Conservation (phyloP, 2,113 vertebrate genomes). For the Phocoena sinus region DNA sequence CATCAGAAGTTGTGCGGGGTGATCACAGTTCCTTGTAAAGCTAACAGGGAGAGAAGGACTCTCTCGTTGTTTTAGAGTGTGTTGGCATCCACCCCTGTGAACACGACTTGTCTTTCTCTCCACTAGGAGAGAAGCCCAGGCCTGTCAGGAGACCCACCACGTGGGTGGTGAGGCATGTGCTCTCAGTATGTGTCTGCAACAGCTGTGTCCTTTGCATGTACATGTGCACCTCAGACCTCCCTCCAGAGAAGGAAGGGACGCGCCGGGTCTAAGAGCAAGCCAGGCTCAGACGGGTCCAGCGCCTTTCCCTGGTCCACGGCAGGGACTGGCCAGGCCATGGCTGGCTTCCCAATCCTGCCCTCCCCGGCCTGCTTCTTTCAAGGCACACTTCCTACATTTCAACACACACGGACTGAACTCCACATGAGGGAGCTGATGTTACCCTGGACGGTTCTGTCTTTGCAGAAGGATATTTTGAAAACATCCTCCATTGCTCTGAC, state of each 20-base stretch:
- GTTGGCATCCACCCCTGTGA: not conserved
- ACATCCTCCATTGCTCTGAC: not conserved
- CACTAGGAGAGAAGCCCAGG: not conserved
- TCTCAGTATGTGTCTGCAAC: rapidly evolving
- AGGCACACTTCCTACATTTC: rapidly evolving
- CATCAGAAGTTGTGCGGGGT: rapidly evolving
- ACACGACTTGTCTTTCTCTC: not conserved
- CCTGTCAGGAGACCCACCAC: rapidly evolving
- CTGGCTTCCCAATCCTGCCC: rapidly evolving
- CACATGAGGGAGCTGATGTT: not conserved
- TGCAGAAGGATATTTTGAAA: conserved; percentile 53
- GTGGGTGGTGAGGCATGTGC: rapidly evolving
- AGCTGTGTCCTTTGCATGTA: rapidly evolving
- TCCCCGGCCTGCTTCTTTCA: rapidly evolving
- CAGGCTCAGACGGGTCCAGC: rapidly evolving
- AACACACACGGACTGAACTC: not conserved
- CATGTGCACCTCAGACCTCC: not conserved
- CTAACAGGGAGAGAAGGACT: no score
- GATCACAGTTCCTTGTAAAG: not conserved
- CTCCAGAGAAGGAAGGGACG: not conserved
- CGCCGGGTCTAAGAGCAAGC: rapidly evolving
- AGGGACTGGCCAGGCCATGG: rapidly evolving
- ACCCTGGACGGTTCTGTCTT: not conserved
- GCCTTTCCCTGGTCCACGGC: rapidly evolving
- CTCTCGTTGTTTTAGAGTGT: not conserved